Percentiles rank a stretch among this genome's conserved stretches.
phyloP scores from a whole-genome alignment of 2,888 invertebrate species.

The Cyclophora albipunctata region DNA sequence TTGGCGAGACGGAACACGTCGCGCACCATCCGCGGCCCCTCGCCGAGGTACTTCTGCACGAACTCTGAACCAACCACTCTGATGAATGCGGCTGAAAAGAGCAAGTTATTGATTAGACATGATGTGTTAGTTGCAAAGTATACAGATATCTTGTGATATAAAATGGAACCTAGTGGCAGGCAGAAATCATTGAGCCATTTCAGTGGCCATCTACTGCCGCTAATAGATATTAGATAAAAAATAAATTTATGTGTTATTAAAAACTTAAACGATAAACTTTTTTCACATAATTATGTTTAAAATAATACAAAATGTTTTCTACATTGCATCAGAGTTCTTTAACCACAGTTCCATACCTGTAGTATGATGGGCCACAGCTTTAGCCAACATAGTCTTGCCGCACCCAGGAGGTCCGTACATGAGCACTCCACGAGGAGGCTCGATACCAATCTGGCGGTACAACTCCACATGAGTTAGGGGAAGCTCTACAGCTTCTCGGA shows the following conservation, averaged over 20 bases:
- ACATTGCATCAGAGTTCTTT: too few relatives aligned
- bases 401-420: conserved; percentile 99
- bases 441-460: conserved; percentile 99
- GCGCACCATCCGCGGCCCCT: conserved; percentile 99
- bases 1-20: conserved; percentile 99
- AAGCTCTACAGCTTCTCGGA: conserved; percentile 97
- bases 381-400: conserved; percentile 99
- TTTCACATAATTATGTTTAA: too few relatives aligned
- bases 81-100: conserved; percentile 91
- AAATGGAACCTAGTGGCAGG: too few relatives aligned
- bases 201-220: too few relatives aligned
- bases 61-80: conserved; percentile 99
- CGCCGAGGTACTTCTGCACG: conserved; percentile 99
- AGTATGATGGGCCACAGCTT: conserved; percentile 98
- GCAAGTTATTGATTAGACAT: neutral
- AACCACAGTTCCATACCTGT: conserved; percentile 77
- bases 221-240: too few relatives aligned
- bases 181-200: too few relatives aligned
- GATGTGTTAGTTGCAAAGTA: too few relatives aligned
- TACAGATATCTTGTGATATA: too few relatives aligned
- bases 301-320: too few relatives aligned
- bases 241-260: too few relatives aligned
- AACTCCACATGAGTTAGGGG: conserved; percentile 98
- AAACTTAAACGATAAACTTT: too few relatives aligned
- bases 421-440: conserved; percentile 97